phyloP scores from a whole-genome alignment of 1,140 invertebrate species.

The Euura saliciscinereae region DNA sequence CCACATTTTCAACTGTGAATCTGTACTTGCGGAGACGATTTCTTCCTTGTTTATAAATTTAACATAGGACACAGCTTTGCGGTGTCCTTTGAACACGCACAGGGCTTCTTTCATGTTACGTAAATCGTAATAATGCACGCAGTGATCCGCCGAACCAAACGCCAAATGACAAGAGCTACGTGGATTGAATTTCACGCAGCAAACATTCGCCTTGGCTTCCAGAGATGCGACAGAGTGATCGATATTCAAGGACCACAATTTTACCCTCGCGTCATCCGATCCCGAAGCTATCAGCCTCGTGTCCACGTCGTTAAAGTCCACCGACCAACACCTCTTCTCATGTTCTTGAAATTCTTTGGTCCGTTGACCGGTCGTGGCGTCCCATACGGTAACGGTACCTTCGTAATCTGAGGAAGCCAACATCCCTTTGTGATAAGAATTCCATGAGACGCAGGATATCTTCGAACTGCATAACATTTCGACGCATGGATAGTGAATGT shows the following conservation, averaged over 20 bases:
- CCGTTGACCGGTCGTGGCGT: constrained; percentile 80
- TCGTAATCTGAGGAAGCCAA: constrained; percentile 96
- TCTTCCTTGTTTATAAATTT: constrained; percentile 91
- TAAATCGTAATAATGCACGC: constrained; percentile 96
- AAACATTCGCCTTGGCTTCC: constrained; percentile 93
- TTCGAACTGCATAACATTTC: constrained; percentile 96
- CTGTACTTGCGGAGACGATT: constrained; percentile 94
- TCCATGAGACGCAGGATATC: constrained; percentile 95
- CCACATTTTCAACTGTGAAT: constrained; percentile 95
- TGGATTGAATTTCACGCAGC: constrained; percentile 97
- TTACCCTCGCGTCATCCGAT: constrained; percentile 93
- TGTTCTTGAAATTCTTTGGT: constrained; percentile 86
- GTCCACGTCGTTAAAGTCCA: constrained; percentile 94
- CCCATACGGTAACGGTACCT: constrained; percentile 93
- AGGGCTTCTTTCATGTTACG: constrained; percentile 84
- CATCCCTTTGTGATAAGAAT: constrained; percentile 88
- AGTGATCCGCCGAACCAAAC: constrained; percentile 96
- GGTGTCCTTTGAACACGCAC: constrained; percentile 88
- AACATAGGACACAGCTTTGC: constrained; percentile 95
- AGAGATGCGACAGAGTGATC: constrained; percentile 88
- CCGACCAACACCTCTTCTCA: constrained; percentile 96
- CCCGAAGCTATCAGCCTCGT: constrained; percentile 91
- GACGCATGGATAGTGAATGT: constrained; percentile 90
- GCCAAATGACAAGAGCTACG: constrained; percentile 84
- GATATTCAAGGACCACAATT: constrained; percentile 89